Evolutionary conservation across 2,888 invertebrate species (phyloP).

Genomic region (Amphipoea lucens): DNA sequence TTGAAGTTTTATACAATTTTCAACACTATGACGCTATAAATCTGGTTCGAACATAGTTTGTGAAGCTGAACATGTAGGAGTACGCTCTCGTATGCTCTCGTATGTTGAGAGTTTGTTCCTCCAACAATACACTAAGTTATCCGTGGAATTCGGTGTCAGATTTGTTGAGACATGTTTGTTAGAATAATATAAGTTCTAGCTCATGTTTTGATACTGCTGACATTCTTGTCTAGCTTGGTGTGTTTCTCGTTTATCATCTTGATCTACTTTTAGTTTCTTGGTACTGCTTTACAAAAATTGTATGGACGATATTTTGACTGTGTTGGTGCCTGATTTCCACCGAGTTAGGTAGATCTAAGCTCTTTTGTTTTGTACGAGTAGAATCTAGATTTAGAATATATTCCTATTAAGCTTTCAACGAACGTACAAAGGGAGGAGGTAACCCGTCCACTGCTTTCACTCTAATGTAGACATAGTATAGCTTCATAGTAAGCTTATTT

Average conservation of each 20-base stretch:
- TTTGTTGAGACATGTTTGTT: conserved; percentile 51
- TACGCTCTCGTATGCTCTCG: conserved; percentile 44
- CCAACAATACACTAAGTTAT: conserved; percentile 58
- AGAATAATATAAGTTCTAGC: conserved; percentile 46
- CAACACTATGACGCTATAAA: conserved; percentile 54
- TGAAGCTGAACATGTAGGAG: conserved; percentile 43
- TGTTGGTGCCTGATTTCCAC: neutral
- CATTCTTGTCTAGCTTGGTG: conserved; percentile 24
- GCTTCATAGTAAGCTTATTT: conserved; percentile 6
- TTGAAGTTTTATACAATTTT: conserved; percentile 61
- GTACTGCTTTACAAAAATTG: neutral
- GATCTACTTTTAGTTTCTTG: conserved; percentile 3
- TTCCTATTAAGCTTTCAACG: neutral
- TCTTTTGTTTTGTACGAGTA: conserved; percentile 18
- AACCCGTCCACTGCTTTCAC: neutral
- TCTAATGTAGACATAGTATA: neutral
- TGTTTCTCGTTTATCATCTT: neutral
- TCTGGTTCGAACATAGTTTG: conserved; percentile 61
- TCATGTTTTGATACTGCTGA: conserved; percentile 34
- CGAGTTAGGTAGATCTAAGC: neutral
- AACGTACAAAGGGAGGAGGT: conserved; percentile 13
- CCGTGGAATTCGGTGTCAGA: conserved; percentile 52
- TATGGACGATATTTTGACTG: neutral
- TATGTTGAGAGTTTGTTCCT: conserved; percentile 54
- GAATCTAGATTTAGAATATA: conserved; percentile 1